phyloP scores from a whole-genome alignment of 2,113 vertebrate genomes.

The Sclerurus mexicanus region DNA sequence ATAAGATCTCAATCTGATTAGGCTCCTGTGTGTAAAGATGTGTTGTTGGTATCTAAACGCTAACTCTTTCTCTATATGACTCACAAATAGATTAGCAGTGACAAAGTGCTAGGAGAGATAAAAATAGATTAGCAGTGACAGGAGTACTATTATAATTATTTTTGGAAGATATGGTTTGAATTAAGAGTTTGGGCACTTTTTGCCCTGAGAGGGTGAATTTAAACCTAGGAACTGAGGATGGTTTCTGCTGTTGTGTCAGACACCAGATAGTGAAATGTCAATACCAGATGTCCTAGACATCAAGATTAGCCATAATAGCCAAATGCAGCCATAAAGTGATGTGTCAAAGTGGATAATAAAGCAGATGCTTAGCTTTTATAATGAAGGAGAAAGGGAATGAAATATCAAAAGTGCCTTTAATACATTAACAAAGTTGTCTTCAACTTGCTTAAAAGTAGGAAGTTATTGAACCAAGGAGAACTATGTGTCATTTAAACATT shows the following conservation, averaged over 20 bases:
- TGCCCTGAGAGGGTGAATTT: constrained; percentile 61
- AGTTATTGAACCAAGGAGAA: constrained; percentile 63
- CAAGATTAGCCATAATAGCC: constrained; percentile 68
- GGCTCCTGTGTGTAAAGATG: constrained; percentile 64
- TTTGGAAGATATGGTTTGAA: constrained; percentile 60
- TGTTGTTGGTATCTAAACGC: constrained; percentile 66
- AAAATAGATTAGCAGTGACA: constrained; percentile 74
- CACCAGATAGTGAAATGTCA: constrained; percentile 68
- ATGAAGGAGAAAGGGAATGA: constrained; percentile 57
- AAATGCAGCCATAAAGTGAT: constrained; percentile 65
- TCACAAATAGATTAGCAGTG: constrained; percentile 78
- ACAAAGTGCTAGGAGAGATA: constrained; percentile 73
- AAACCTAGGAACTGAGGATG: constrained; percentile 29
- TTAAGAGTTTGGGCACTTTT: constrained; percentile 54
- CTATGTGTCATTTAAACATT: constrained; percentile 58
- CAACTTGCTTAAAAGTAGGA: constrained; percentile 60
- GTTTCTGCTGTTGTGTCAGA: constrained; percentile 63
- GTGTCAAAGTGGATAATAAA: constrained; percentile 72
- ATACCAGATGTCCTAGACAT: constrained; percentile 69
- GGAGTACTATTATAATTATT: constrained; percentile 74
- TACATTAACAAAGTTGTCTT: constrained; percentile 64
- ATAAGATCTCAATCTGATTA: constrained; percentile 76
- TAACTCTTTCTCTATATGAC: constrained; percentile 66
- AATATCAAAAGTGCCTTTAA: constrained; percentile 65
- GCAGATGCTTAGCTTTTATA: constrained; percentile 68